These are phyloP conservation scores for Xiphophorus birchmanni DNA, from an alignment of 2,797 vertebrate species.

Conservation along the genomic window DNA sequence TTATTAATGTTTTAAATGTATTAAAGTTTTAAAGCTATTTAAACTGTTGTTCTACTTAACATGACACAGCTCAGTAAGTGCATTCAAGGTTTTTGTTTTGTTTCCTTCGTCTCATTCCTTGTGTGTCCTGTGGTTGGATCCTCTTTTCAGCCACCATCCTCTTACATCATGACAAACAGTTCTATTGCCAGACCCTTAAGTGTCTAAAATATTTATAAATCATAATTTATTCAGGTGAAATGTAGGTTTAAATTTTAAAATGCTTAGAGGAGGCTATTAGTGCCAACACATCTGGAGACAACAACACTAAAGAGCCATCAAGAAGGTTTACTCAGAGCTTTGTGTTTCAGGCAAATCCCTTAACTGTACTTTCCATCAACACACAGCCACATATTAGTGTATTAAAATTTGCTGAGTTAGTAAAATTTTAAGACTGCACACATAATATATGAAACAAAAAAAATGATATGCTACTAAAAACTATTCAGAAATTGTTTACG, in stretches of 20 bases:
- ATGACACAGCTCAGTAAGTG: neutral
- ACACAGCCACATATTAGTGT: neutral
- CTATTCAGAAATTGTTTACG: too few relatives aligned
- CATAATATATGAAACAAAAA: too few relatives aligned
- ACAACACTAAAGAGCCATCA: constrained; percentile 5
- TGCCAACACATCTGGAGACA: constrained; percentile 3
- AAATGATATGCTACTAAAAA: too few relatives aligned
- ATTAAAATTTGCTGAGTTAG: too few relatives aligned
- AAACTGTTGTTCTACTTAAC: neutral
- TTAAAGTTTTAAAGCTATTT: neutral
- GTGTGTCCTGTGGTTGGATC: neutral
- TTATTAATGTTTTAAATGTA: neutral
- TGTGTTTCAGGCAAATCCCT: neutral
- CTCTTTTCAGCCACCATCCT: neutral
- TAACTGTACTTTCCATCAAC: neutral
- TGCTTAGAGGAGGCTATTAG: neutral
- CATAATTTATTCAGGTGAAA: neutral
- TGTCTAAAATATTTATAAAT: neutral
- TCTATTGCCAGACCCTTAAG: neutral
- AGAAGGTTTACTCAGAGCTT: neutral
- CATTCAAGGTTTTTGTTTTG: neutral
- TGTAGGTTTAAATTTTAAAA: constrained; percentile 1
- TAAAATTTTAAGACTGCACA: too few relatives aligned
- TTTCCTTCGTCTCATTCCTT: neutral
- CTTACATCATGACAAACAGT: neutral